These are phyloP conservation scores for Zonotrichia leucophrys DNA, from an alignment of 2,113 vertebrate species.

Conservation along the genomic window DNA sequence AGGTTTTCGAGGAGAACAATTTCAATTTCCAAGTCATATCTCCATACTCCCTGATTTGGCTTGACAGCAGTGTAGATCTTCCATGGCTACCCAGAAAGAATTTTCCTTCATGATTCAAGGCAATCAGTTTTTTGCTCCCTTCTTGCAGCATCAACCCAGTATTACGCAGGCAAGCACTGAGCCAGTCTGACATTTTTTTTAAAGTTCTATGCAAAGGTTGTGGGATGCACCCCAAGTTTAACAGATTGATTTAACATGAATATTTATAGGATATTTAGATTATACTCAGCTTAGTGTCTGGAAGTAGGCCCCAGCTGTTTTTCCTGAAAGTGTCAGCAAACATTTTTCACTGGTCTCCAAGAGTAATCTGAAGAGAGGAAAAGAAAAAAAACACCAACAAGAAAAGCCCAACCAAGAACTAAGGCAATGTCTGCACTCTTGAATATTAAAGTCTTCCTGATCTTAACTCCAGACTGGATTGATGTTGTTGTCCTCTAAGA, in stretches of 20 bases:
- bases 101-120: not conserved
- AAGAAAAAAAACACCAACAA: not conserved
- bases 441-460: not conserved
- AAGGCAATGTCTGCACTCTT: not conserved
- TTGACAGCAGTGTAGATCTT: not conserved
- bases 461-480: not conserved
- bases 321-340: not conserved
- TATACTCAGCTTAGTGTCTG: not conserved
- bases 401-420: not conserved
- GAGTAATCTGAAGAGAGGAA: not conserved
- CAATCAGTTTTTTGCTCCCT: not conserved
- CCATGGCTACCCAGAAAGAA: not conserved
- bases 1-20: not conserved
- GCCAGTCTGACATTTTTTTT: not conserved
- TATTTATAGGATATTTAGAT: conserved; percentile 35
- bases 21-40: not conserved
- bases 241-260: conserved; percentile 16
- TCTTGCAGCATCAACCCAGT: not conserved
- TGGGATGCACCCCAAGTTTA: not conserved
- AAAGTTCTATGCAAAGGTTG: not conserved
- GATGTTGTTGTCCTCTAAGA: not conserved
- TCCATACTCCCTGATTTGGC: not conserved
- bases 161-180: not conserved
- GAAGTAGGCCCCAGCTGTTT: not conserved
- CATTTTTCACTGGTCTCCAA: not conserved